Evolutionary conservation across 2,888 invertebrate genomes (phyloP).

Genomic region (Cantharis rufa): DNA sequence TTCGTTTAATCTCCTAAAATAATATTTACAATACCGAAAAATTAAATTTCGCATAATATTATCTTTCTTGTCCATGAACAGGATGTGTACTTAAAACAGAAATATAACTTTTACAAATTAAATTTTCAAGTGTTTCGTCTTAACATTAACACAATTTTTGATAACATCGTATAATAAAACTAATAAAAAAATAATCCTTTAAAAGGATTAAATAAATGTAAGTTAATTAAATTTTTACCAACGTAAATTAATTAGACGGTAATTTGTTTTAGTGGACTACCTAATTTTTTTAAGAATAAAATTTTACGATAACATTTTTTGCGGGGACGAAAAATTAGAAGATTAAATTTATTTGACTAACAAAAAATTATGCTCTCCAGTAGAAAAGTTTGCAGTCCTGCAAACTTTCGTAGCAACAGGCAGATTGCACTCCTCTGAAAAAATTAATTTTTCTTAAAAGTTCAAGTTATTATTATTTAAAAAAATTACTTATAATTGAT

Average conservation of each 20-base stretch:
- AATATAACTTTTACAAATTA: background rate
- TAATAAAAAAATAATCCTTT: background rate
- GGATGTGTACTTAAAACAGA: background rate
- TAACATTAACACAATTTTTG: background rate
- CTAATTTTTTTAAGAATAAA: too few relatives aligned
- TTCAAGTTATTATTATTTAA: too few relatives aligned
- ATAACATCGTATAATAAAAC: background rate
- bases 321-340: too few relatives aligned
- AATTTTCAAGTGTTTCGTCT: background rate
- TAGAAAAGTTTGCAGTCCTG: too few relatives aligned
- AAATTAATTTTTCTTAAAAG: too few relatives aligned
- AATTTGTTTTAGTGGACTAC: too few relatives aligned
- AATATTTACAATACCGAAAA: background rate
- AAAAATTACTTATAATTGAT: too few relatives aligned
- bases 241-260: background rate
- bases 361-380: too few relatives aligned
- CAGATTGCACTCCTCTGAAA: too few relatives aligned
- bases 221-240: background rate
- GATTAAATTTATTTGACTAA: too few relatives aligned
- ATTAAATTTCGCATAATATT: background rate
- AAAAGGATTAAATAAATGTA: background rate
- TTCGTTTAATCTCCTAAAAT: background rate
- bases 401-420: too few relatives aligned
- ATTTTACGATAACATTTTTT: too few relatives aligned
- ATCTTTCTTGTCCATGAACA: background rate